Percentiles rank a stretch among this genome's conserved stretches.
Evolutionary conservation across 2,113 vertebrate species (phyloP).

Genomic region (Pteronura brasiliensis): DNA sequence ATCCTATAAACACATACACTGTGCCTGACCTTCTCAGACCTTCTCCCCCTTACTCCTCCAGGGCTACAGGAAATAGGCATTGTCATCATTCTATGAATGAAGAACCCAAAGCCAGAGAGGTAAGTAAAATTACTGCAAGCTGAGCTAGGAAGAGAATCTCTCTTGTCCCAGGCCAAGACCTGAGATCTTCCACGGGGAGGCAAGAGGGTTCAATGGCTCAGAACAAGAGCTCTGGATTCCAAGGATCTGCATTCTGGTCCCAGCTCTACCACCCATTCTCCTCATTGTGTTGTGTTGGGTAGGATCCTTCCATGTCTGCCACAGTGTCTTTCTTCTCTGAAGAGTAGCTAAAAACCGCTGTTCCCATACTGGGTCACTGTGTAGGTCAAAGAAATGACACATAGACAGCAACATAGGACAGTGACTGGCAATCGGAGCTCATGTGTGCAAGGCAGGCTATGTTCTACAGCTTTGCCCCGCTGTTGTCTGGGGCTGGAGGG

Average conservation of each 20-base stretch:
- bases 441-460: background rate
- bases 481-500: background rate
- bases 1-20: background rate
- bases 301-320: background rate
- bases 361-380: background rate
- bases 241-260: background rate
- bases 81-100: background rate
- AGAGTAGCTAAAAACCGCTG: background rate
- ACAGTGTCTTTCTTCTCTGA: background rate
- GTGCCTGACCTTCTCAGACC: background rate
- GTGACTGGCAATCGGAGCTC: background rate
- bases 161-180: background rate
- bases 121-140: background rate
- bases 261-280: background rate
- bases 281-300: background rate
- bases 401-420: background rate
- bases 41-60: background rate
- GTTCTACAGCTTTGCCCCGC: background rate
- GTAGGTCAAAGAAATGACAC: background rate
- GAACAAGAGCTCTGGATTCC: background rate
- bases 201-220: background rate
- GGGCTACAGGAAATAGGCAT: background rate
- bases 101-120: background rate
- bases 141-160: background rate
- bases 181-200: background rate